These are phyloP conservation scores for Malaclemys terrapin DNA, from an alignment of 2,113 vertebrate genomes.

Conservation along the genomic window DNA sequence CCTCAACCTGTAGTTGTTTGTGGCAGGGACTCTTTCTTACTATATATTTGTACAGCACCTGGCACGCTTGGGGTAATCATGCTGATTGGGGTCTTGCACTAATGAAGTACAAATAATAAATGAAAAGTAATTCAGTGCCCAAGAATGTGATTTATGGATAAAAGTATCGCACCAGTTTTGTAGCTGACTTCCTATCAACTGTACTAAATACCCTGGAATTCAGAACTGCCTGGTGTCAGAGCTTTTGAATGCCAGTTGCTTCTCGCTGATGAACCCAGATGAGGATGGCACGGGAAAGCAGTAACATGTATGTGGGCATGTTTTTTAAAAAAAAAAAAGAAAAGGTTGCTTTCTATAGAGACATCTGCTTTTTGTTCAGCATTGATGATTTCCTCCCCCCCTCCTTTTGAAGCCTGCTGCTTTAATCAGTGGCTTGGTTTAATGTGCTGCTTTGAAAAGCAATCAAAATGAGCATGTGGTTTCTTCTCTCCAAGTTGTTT, in stretches of 20 bases:
- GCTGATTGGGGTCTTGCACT: background rate
- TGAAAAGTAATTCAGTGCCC: background rate
- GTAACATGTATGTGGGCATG: constrained; percentile 23
- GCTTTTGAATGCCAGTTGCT: background rate
- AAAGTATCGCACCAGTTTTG: background rate
- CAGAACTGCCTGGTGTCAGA: background rate
- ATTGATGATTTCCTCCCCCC: constrained; percentile 1
- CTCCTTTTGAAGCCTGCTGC: background rate
- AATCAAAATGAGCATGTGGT: background rate
- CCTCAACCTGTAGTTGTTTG: background rate
- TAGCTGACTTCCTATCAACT: background rate
- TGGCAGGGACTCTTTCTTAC: background rate
- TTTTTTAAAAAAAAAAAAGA: background rate
- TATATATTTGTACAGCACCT: background rate
- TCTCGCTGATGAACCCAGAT: background rate
- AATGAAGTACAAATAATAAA: constrained; percentile 32
- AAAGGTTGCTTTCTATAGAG: constrained; percentile 31
- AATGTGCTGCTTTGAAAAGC: background rate
- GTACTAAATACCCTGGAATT: constrained; percentile 18
- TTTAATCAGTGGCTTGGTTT: constrained; percentile 16
- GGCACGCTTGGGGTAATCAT: background rate
- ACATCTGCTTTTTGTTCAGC: constrained; percentile 57
- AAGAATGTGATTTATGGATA: background rate
- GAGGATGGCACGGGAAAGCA: background rate
- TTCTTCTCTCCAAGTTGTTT: constrained; percentile 55